Evolutionary conservation across 1,140 invertebrate genomes (phyloP), one percentile per base, ranked within the genome.

Genomic region (Dendroctonus ponderosae): DNA sequence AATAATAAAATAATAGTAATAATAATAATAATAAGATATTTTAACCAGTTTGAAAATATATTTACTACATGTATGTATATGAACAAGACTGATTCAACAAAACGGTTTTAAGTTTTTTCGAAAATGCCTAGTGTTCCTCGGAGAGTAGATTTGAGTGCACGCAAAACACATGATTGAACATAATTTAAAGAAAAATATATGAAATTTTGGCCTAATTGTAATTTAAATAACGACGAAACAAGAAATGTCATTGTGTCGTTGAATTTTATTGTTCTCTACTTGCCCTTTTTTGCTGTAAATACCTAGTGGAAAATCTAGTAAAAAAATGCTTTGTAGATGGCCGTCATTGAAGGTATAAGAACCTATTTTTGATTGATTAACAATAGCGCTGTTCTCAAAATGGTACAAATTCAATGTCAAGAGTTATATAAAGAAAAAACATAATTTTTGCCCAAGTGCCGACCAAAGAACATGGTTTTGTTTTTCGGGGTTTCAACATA

Each of bases 331-430:
- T 57, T 48, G 63, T 65, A 59, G 63, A 59, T 48, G 14, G 51
- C 61, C 61, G 62, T 64, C 57, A 48, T 56, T 56, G n/a, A 57
- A 60, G 40, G 41, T 43, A 52, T 59, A 60, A 15, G 12, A 52
- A 53, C 53, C 58, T 67, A 67, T 67, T 67, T 67, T 67, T 67
- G 48, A 26, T 46, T 46, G 43, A 62, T 54, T 54, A 66, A 66
- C 58, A 67, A 67, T 62, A 67, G 66, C n/a, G 66, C 48, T 66
- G 64, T 66, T 66, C 49, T 60, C 49, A 60, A 65, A 64, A 67
- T 67, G 66, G 66, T 67, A 67, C 66, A 67, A 67, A 67, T 67
- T 68, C 66, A 63, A 67, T 62, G 60, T 68, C 66, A 52, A 68
- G 54, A 63, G 9, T 42, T 62, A 42, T 67, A 65, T 39, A 63